Percentiles rank a stretch among this genome's conserved stretches.
phyloP scores from a whole-genome alignment of 92 coral and sea anemone species.

The Scolanthus callimorphus region DNA sequence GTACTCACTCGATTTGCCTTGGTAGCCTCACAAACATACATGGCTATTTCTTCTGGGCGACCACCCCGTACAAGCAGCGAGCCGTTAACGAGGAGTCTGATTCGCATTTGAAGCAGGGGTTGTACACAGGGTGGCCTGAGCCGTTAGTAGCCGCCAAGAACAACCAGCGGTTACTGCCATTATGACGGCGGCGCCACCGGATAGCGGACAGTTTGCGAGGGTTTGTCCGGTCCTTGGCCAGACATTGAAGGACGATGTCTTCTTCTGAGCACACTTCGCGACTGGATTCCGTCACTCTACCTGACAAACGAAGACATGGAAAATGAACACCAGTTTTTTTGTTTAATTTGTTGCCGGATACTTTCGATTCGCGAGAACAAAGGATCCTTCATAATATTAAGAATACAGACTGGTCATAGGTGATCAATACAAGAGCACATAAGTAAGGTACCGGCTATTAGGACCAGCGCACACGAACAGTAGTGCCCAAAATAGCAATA shows the following conservation, averaged over 20 bases:
- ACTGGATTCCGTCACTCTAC: slow-evolving; percentile 6
- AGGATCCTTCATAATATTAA: too few relatives aligned
- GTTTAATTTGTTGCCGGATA: too few relatives aligned
- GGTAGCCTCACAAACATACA: slow-evolving; percentile 14
- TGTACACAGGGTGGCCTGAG: background rate
- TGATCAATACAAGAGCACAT: too few relatives aligned
- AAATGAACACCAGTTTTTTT: too few relatives aligned
- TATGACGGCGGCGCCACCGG: slow-evolving; percentile 12
- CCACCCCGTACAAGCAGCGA: slow-evolving; percentile 19
- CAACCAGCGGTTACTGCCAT: background rate
- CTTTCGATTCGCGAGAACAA: too few relatives aligned
- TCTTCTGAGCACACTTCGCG: slow-evolving; percentile 26
- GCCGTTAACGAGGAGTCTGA: slow-evolving; percentile 13
- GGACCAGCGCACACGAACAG: too few relatives aligned
- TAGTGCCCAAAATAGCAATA: too few relatives aligned
- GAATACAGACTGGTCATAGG: too few relatives aligned
- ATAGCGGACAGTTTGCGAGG: background rate
- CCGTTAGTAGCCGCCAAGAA: background rate
- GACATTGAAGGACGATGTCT: slow-evolving; percentile 15
- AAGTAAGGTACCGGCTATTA: too few relatives aligned
- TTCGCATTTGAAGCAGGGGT: background rate
- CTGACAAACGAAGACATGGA: slow-evolving; percentile 1
- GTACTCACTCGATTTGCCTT: background rate
- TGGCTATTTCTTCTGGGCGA: slow-evolving; percentile 2
- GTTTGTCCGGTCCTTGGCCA: slow-evolving; percentile 21